Base-by-base conservation (phyloP, 1,140 invertebrate species). In the Telenomus remus region DNA sequence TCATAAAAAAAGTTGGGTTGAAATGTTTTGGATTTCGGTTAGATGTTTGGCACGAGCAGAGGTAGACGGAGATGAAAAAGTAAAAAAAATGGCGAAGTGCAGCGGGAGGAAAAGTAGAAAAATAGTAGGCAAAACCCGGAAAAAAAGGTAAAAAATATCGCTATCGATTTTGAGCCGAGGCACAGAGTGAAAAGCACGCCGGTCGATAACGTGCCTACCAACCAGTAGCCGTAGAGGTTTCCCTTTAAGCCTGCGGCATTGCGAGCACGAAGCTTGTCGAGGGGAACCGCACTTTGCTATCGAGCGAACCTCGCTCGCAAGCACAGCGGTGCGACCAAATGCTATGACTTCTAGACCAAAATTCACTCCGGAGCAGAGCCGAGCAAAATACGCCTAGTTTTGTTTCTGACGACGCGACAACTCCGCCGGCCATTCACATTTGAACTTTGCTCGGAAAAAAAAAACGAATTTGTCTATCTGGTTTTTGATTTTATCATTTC, bases 211-310 rank as follows among this genome's bases (percentile, higher is more conserved):
- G 55, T 27, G 59, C 59, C 66, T 70, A 60, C 66, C 56, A 70
- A 70, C 66, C 77, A 68, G 64, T 66, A 57, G 59, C 64, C 50
- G 56, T 70, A 49, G 63, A 66, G 81, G 82, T 83, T 84, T 82
- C 81, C 81, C 83, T 85, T 85, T 85, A 86, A 84, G 82, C 81
- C 75, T 84, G 78, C 81, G 80, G 82, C 80, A 80, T 81, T 84
- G 79, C 85, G 83, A 86, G 81, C 80, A 81, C 76, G 81, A 85
- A 85, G 82, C 83, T 83, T 77, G 80, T 80, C 79, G 82, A 82
- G 82, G 84, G 81, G 82, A 82, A 84, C 81, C 84, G 79, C 80
- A 83, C 81, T 85, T 85, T 78, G 81, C 81, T 87, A 87, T 86
- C 84, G 85, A 87, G 84, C 86, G 85, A 78, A 76, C 53, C 64